A percentile compares a stretch with the other conserved stretches of the same genome.
Evolutionary conservation across 2,888 invertebrate genomes (phyloP).

Genomic region (Noctua comes): DNA sequence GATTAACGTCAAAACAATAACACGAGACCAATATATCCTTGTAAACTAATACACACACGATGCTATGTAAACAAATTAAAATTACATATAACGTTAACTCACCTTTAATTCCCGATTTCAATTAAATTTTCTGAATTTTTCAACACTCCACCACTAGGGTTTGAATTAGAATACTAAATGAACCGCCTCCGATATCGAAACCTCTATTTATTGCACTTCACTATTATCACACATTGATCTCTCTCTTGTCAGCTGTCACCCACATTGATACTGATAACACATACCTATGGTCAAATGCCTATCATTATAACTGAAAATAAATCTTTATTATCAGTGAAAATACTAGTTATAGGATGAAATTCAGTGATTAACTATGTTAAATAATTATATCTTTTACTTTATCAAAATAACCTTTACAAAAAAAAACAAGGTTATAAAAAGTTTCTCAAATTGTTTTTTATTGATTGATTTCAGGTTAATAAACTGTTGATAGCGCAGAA

Average conservation of each 20-base stretch:
- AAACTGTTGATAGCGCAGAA: background rate
- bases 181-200: background rate
- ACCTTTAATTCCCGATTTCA: constrained; percentile 3
- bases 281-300: background rate
- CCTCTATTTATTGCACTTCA: constrained; percentile 9
- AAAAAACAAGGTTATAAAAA: background rate
- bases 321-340: background rate
- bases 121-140: background rate
- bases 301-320: background rate
- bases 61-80: background rate
- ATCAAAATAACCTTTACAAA: constrained; percentile 2
- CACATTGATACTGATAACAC: constrained; percentile 7
- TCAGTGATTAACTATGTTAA: background rate
- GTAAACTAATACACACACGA: background rate
- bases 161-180: constrained; percentile 3
- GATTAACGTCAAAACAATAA: background rate
- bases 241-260: background rate
- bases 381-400: background rate
- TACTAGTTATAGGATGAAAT: background rate
- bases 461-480: background rate
- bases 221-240: constrained; percentile 11
- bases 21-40: background rate
- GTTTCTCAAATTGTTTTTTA: constrained; percentile 13
- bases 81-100: background rate
- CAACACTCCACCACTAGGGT: background rate